Evolutionary conservation across 1,140 invertebrate species (phyloP), one percentile per base, ranked within the genome.

Genomic region (Hyphantria cunea): DNA sequence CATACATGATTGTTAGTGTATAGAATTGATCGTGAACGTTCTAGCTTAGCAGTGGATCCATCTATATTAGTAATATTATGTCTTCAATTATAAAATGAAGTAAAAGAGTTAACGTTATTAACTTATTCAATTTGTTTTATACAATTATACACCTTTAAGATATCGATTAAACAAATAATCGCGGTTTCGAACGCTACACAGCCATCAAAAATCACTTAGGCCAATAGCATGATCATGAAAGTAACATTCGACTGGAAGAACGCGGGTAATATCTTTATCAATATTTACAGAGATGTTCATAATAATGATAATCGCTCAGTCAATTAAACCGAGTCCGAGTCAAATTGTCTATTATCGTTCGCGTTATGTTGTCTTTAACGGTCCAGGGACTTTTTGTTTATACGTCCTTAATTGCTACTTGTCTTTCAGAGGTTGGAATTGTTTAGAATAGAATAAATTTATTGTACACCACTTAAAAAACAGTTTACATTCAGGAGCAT

Each of bases 151-250:
- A 39, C 31, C 31, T 44, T 33, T 37, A 14, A 15, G 41, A 13
- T 14, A 13, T 3, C 12, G 41, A 55, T 55, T 54, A 54, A 39
- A 48, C 15, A 55, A 54, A 55, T 25, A 39, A 63, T 49, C 42
- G 52, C 34, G 42, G 44, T 37, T 32, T 50, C 41, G 51, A 45
- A 62, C 56, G 50, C 41, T 50, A 51, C 66, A 50, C 63, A 56
- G 68, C 74, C 80, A 84, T 87, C 81, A 87, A 81, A 85, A 82
- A 84, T 76, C 81, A 81, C 78, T 87, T 85, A 84, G 68, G 68
- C 67, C 75, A 78, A 80, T 74, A 73, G 67, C 73, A 76, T 61
- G 73, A 76, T 71, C 76, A 72, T 77, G 71, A 80, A 62, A 55
- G 52, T 49, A 65, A 67, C 64, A 60, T 72, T 78, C 72, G 63